Conservation (phyloP, 2,113 vertebrate genomes). For the Diadophis punctatus region DNA sequence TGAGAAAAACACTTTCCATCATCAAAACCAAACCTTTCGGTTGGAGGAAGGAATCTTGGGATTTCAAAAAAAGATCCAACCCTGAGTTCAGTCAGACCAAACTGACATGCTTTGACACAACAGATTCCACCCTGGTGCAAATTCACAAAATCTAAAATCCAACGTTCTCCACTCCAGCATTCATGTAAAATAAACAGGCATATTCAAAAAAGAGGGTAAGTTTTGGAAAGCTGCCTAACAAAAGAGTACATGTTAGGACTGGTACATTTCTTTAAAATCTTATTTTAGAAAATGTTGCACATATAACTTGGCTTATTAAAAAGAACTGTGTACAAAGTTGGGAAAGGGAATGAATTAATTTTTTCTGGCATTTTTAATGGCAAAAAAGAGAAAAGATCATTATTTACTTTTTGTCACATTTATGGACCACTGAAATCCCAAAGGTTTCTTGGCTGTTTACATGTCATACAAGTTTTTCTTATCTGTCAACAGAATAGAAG, state of each 20-base stretch:
- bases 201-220: neutral
- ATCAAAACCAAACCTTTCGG: neutral
- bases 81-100: neutral
- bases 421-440: neutral
- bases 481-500: neutral
- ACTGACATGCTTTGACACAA: neutral
- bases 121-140: neutral
- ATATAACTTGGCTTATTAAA: neutral
- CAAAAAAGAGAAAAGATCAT: neutral
- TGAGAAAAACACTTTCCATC: neutral
- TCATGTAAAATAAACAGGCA: neutral
- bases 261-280: neutral
- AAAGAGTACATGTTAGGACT: neutral
- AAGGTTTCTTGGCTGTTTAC: neutral
- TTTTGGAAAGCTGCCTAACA: neutral
- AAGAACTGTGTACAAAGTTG: neutral
- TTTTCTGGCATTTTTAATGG: neutral
- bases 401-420: neutral
- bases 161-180: neutral
- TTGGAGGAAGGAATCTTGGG: neutral
- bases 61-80: neutral
- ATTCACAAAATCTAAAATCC: neutral
- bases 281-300: neutral
- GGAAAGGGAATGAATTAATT: neutral
- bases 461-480: neutral